Conservation (phyloP, 1,140 invertebrate species). For the Mylabris phalerata region DNA sequence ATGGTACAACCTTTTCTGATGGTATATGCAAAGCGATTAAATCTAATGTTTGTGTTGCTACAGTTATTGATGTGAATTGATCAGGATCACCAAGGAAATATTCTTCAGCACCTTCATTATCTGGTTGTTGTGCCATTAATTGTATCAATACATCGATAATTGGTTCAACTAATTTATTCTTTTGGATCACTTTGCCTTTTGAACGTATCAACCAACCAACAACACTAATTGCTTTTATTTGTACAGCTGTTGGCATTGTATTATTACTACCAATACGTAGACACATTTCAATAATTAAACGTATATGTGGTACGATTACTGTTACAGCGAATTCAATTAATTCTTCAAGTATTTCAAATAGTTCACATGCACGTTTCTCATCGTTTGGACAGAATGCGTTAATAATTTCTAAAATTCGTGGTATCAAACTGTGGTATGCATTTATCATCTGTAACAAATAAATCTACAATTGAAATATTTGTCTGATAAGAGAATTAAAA, state of each 20-base stretch:
- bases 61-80: slow-evolving; percentile 53
- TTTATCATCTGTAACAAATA: slow-evolving; percentile 46
- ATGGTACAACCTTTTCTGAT: slow-evolving; percentile 67
- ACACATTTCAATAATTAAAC: slow-evolving; percentile 59
- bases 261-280: slow-evolving; percentile 53
- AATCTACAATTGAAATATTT: not conserved
- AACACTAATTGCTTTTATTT: slow-evolving; percentile 61
- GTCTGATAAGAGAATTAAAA: too few species aligned
- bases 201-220: slow-evolving; percentile 56
- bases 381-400: slow-evolving; percentile 50
- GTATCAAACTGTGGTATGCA: slow-evolving; percentile 56
- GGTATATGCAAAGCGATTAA: slow-evolving; percentile 68
- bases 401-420: slow-evolving; percentile 54
- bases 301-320: slow-evolving; percentile 59
- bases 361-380: slow-evolving; percentile 51
- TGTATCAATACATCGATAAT: slow-evolving; percentile 63
- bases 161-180: slow-evolving; percentile 65
- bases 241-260: slow-evolving; percentile 50
- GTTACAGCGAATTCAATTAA: slow-evolving; percentile 59
- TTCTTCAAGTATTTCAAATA: slow-evolving; percentile 67
- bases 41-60: slow-evolving; percentile 68
- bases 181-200: slow-evolving; percentile 69
- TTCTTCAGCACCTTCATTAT: slow-evolving; percentile 56
- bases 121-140: slow-evolving; percentile 55
- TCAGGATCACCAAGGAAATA: slow-evolving; percentile 55